Evolutionary conservation across 2,888 invertebrate genomes (phyloP).

Genomic region (Melipona beecheii): DNA sequence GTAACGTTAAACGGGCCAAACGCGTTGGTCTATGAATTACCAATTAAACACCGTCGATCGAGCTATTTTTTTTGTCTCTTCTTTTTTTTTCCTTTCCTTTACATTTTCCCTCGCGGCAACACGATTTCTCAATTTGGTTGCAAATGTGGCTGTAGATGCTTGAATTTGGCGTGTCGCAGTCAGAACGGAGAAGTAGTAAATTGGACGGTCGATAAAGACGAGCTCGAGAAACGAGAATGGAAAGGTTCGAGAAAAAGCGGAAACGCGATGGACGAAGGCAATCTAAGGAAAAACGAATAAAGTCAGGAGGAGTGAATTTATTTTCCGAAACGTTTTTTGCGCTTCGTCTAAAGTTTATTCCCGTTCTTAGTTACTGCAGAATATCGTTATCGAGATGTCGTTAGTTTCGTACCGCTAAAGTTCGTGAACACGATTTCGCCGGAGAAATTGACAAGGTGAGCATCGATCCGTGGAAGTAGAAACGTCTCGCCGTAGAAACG

Average conservation of each 20-base stretch:
- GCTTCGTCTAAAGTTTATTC: conserved; percentile 26
- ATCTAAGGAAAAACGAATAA: neutral
- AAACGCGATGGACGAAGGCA: neutral
- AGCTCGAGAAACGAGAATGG: neutral
- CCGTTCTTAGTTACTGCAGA: conserved; percentile 1
- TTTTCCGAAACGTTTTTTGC: conserved; percentile 24
- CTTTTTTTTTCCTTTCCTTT: neutral
- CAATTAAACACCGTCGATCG: neutral
- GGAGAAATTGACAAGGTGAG: conserved; percentile 9
- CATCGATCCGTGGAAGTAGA: conserved; percentile 44
- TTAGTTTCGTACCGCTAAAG: conserved; percentile 48
- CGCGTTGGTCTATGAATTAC: neutral
- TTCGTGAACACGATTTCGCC: conserved; percentile 5
- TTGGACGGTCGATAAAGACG: neutral
- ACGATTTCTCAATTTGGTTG: neutral
- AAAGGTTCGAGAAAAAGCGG: neutral
- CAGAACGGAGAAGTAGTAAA: neutral
- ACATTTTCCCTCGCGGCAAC: neutral
- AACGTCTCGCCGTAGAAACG: neutral
- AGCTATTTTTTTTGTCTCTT: too few species aligned
- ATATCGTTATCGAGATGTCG: conserved; percentile 56
- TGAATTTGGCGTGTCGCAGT: neutral
- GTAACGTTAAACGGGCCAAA: neutral
- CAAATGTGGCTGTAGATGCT: neutral
- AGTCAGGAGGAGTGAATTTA: conserved; percentile 43